Conservation (phyloP, 2,888 invertebrate species). For the Athetis lepigone region DNA sequence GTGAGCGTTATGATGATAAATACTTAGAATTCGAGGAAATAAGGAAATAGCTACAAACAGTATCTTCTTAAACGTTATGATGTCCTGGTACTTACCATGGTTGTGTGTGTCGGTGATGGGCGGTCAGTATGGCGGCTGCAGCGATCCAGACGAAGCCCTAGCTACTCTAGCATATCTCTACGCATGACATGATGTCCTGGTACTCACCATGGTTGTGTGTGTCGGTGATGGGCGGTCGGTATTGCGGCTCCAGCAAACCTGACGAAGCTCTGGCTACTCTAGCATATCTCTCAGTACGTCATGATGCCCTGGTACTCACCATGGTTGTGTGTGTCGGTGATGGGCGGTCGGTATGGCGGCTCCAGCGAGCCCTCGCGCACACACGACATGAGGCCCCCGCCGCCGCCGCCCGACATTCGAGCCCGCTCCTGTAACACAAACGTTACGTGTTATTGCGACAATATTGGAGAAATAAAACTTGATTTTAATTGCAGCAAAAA, state of each 20-base stretch:
- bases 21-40: too few species aligned
- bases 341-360: constrained; percentile 91
- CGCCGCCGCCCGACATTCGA: constrained; percentile 89
- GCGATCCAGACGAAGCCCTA: constrained; percentile 89
- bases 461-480: too few species aligned
- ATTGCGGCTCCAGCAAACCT: too few species aligned
- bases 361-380: constrained; percentile 92
- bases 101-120: constrained; percentile 82
- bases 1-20: too few species aligned
- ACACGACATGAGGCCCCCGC: constrained; percentile 92
- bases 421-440: constrained; percentile 77
- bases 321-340: constrained; percentile 85
- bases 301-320: constrained; percentile 37
- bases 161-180: constrained; percentile 82
- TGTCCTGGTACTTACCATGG: constrained; percentile 38
- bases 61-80: background rate
- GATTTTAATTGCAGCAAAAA: too few species aligned
- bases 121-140: constrained; percentile 91
- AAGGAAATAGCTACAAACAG: too few species aligned
- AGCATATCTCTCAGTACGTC: background rate
- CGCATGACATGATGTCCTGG: background rate
- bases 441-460: background rate
- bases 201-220: constrained; percentile 70
- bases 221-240: constrained; percentile 89
- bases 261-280: constrained; percentile 74